A percentile compares a stretch with the other conserved stretches of the same genome.
phyloP scores from a whole-genome alignment of 2,797 vertebrate genomes.

The Argya squamiceps region DNA sequence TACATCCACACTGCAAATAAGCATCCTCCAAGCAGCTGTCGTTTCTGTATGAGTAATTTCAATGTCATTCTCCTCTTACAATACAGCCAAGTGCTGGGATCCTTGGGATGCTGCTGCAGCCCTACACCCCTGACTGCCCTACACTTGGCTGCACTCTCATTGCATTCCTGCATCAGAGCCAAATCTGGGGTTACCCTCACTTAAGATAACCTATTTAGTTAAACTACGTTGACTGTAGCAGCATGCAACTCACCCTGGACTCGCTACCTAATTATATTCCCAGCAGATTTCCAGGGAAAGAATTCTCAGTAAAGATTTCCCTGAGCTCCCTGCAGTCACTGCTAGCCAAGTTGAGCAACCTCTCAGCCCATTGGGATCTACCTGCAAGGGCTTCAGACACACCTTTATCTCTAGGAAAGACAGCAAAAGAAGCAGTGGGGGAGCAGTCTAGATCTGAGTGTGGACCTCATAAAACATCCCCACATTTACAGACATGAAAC shows the following conservation, averaged over 20 bases:
- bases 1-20: neutral
- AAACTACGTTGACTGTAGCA: neutral
- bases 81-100: neutral
- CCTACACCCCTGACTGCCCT: neutral
- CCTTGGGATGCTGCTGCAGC: neutral
- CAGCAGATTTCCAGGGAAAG: neutral
- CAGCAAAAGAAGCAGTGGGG: neutral
- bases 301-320: neutral
- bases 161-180: neutral
- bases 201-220: neutral
- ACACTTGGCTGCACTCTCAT: rapidly evolving
- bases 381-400: neutral
- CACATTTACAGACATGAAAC: neutral
- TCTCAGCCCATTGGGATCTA: neutral
- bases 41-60: neutral
- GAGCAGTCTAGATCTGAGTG: neutral
- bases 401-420: neutral
- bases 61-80: neutral
- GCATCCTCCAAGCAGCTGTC: neutral
- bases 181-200: neutral
- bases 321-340: neutral
- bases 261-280: neutral
- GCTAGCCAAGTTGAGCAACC: neutral
- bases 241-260: neutral
- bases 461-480: neutral